Conservation (phyloP, 2,113 vertebrate genomes). For the Carettochelys insculpta region DNA sequence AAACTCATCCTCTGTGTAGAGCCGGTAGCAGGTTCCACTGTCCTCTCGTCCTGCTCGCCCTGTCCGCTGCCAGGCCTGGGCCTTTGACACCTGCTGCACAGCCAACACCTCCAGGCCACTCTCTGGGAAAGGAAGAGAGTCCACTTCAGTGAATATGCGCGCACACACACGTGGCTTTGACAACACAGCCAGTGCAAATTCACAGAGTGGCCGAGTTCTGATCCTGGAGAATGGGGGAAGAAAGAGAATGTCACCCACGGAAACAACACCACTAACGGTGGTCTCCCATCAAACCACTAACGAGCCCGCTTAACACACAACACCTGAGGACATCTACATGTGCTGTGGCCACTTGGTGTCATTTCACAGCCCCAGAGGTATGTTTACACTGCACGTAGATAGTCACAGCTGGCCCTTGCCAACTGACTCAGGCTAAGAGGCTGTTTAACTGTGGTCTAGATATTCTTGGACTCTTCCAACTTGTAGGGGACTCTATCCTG, state of each 20-base stretch:
- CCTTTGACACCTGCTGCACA: constrained; percentile 92
- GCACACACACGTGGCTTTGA: rapidly evolving
- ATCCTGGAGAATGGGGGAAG: background rate
- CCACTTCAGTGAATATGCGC: background rate
- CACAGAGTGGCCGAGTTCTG: background rate
- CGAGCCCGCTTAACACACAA: background rate
- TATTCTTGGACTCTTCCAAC: background rate
- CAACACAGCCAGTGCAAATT: background rate
- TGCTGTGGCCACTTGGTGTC: rapidly evolving
- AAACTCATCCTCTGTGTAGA: constrained; percentile 95
- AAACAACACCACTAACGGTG: background rate
- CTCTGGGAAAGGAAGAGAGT: constrained; percentile 71
- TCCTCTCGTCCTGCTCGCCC: constrained; percentile 92
- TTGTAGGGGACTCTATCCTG: background rate
- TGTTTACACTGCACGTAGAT: background rate
- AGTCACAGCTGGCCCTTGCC: background rate
- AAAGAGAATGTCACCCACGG: rapidly evolving
- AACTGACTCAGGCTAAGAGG: background rate
- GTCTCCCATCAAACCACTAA: background rate
- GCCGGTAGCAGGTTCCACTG: constrained; percentile 89
- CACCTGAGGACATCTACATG: background rate
- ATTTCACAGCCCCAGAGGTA: too few species aligned
- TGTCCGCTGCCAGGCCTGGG: constrained; percentile 95
- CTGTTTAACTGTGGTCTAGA: background rate
- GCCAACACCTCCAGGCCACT: constrained; percentile 93